phyloP scores from a whole-genome alignment of 2,113 vertebrate genomes.

The Dasyornis broadbenti region DNA sequence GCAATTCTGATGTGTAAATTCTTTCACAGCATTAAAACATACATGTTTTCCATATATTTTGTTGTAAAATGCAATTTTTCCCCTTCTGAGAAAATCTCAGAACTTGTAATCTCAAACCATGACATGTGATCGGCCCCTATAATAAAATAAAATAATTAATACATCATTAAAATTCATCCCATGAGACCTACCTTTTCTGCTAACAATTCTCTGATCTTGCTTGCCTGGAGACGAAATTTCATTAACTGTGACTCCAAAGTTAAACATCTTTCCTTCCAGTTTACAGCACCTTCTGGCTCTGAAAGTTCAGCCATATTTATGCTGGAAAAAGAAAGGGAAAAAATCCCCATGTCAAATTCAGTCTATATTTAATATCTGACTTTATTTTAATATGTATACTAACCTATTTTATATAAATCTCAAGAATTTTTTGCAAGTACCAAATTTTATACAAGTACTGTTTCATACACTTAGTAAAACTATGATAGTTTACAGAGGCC shows the following conservation, averaged over 20 bases:
- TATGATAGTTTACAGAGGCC: background rate
- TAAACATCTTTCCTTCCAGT: conserved; percentile 94
- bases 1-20: background rate
- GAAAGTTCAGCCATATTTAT: conserved; percentile 84
- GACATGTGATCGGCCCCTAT: background rate
- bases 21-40: background rate
- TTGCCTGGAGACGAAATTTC: conserved; percentile 93
- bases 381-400: background rate
- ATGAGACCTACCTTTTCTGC: conserved; percentile 88
- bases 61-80: background rate
- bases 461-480: background rate
- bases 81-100: background rate
- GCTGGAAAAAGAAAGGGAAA: conserved; percentile 47
- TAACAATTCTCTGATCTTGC: conserved; percentile 92
- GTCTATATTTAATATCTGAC: background rate
- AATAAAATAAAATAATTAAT: background rate
- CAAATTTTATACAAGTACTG: background rate
- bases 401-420: background rate
- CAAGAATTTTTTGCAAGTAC: no score
- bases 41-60: background rate
- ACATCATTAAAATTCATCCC: background rate
- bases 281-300: conserved; percentile 78
- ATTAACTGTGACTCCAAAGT: conserved; percentile 91
- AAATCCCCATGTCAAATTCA: background rate
- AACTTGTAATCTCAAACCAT: background rate